Evolutionary conservation across 2,888 invertebrate species (phyloP), one percentile per base, ranked within the genome.

Genomic region (Schizaphis graminum): DNA sequence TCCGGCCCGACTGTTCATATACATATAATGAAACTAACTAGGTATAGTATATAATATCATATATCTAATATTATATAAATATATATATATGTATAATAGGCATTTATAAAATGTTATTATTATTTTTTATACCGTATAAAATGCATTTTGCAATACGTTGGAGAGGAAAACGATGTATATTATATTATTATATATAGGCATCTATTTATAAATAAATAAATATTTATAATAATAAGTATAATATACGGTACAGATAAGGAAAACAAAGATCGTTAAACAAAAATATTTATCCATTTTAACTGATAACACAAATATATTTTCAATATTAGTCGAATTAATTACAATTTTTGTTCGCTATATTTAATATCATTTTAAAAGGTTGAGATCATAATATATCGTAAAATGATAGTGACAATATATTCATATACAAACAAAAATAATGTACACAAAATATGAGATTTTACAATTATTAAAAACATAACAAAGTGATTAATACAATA

Each of bases 381-480:
- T 94, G 93, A 94, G 93, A 94, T 94, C 93, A 94, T 90, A 84
- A 85, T 89, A 92, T 56, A 61, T 35, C n/a, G 47, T 86, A n/a
- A 13, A 47, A 47, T 86, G 28, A 86, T 86, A 86, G 13, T 77
- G 35, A 47, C 44, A 49, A 49, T 89, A 89, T 26, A 57, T 89
- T 57, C 56, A 35, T 41, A 88, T 21, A 57, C 56, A 41, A 41
- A 67, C 61, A 61, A 90, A 90, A 41, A 77, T 49, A 88, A 88
- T 88, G 41, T 88, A 61, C 90, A 93, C 44, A 85, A 86, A 85
- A 86, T 57, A 84, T 28, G 47, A 90, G 85, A 90, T 49, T 94
- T 85, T 93, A 93, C 89, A 93, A 77, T 67, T 49, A 89, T 88
- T 61, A 93, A 93, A 89, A 90, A 93, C 93, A 90, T 85, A 93